These are phyloP conservation scores for Myotis brandtii DNA, from an alignment of 2,113 vertebrate genomes.

Conservation along the genomic window DNA sequence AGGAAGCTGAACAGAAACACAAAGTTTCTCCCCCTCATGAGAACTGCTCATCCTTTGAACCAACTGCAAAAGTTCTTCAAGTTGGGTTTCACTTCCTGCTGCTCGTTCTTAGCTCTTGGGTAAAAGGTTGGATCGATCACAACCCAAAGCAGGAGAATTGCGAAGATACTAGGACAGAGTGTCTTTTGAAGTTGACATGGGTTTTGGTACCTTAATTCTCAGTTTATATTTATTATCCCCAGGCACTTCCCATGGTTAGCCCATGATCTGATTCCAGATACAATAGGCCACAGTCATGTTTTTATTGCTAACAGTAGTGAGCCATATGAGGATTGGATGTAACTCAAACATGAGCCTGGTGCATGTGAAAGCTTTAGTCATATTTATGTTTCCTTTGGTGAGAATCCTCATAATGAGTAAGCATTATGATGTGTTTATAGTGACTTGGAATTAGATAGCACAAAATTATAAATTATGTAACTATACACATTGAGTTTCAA, in stretches of 20 bases:
- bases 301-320: conserved; percentile 23
- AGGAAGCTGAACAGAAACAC: neutral
- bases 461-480: conserved; percentile 48
- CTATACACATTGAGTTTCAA: conserved; percentile 32
- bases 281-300: neutral
- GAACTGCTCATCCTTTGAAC: neutral
- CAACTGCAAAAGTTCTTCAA: neutral
- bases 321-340: neutral
- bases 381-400: conserved; percentile 7
- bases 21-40: neutral
- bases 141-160: neutral
- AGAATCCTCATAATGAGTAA: conserved; percentile 11
- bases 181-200: neutral
- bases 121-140: neutral
- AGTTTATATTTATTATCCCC: neutral
- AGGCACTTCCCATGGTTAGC: neutral
- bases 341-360: neutral
- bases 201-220: neutral
- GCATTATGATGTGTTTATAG: neutral
- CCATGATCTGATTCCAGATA: neutral
- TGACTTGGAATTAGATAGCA: conserved; percentile 26
- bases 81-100: neutral
- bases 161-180: neutral
- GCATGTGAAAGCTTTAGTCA: neutral
- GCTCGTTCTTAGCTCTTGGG: neutral